phyloP scores from a whole-genome alignment of 2,888 invertebrate species.

The Agonopterix subpropinquella region DNA sequence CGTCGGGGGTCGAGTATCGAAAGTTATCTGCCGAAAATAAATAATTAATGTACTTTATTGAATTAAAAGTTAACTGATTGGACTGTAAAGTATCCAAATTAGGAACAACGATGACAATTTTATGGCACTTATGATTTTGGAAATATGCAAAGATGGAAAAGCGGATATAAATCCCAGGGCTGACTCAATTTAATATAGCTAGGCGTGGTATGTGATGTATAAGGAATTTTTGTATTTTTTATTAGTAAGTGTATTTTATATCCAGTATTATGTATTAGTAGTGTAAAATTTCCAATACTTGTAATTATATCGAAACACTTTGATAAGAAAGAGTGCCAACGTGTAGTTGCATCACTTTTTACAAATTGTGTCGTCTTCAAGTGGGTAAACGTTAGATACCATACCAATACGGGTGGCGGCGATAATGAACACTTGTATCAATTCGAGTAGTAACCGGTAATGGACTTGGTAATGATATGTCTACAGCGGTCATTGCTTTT shows the following conservation, averaged over 20 bases:
- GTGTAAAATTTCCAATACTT: background rate
- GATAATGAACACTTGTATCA: conserved; percentile 32
- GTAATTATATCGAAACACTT: conserved; percentile 8
- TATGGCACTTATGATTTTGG: no score
- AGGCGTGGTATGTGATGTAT: no score
- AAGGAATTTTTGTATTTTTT: no score
- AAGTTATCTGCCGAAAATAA: conserved; percentile 7
- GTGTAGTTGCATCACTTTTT: conserved; percentile 19
- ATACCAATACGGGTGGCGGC: conserved; percentile 19
- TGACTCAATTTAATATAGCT: no score
- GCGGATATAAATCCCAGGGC: no score
- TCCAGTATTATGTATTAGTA: no score
- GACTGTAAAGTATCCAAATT: no score
- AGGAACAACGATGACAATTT: no score
- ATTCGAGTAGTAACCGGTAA: conserved; percentile 28
- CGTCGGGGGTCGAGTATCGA: background rate
- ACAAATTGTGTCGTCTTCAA: conserved; percentile 21
- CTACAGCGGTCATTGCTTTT: conserved; percentile 13
- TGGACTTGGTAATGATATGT: conserved; percentile 22
- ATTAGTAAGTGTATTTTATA: no score
- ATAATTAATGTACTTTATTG: background rate
- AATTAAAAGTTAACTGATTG: background rate
- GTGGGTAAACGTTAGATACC: conserved; percentile 25
- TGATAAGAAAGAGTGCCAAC: conserved; percentile 17
- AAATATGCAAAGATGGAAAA: no score